A percentile compares a stretch with the other conserved stretches of the same genome.
Conservation (phyloP, 2,888 invertebrate species). For the Xestia c-nigrum region DNA sequence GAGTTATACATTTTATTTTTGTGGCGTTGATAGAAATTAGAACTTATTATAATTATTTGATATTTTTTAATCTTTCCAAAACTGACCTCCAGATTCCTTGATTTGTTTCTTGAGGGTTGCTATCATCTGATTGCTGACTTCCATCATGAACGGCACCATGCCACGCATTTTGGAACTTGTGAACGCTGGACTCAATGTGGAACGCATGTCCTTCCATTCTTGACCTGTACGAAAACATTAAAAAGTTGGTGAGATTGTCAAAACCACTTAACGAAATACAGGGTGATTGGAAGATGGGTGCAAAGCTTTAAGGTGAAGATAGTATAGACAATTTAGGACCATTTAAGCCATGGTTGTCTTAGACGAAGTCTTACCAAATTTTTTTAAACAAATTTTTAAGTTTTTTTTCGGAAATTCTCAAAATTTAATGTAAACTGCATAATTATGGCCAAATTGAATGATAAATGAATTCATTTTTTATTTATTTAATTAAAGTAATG, state of each 20-base stretch:
- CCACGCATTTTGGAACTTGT: slow-evolving; percentile 86
- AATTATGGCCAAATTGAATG: no score
- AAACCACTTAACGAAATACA: not conserved
- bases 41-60: not conserved
- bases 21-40: not conserved
- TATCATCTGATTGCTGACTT: slow-evolving; percentile 78
- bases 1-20: not conserved
- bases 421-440: no score
- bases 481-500: no score
- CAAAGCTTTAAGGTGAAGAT: no score
- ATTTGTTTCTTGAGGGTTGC: slow-evolving; percentile 69
- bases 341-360: no score
- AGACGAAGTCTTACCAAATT: no score
- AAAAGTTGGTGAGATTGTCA: not conserved
- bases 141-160: slow-evolving; percentile 81
- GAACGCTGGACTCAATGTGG: slow-evolving; percentile 84
- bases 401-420: no score
- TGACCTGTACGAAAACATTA: slow-evolving; percentile 62
- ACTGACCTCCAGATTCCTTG: slow-evolving; percentile 72
- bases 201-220: slow-evolving; percentile 80
- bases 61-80: not conserved
- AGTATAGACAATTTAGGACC: no score
- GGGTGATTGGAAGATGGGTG: no score
- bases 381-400: no score
- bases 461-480: no score